Evolutionary conservation across 2,888 invertebrate species (phyloP), one percentile per base, ranked within the genome.

Genomic region (Automeris io): DNA sequence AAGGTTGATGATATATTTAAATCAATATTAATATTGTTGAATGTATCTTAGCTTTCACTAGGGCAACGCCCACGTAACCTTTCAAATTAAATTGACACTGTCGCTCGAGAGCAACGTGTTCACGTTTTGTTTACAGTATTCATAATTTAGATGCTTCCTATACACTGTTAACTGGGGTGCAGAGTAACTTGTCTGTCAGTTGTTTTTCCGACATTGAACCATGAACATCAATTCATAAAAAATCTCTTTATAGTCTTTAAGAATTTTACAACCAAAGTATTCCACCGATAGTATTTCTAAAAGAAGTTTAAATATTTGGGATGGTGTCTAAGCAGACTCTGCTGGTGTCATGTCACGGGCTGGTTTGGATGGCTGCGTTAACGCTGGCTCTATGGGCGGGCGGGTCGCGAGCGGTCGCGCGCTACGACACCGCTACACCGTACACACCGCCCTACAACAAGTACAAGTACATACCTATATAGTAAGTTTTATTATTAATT

Each of bases 391-490:
- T 81, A 23, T 76, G 80, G 80, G 77, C 77, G 62, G 68, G 68
- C 54, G 70, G 70, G 49, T 74, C 65, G 16, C 55, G 59, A 47
- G 80, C 78, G 3, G 67, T 67, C 2, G 49, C 60, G 35, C 67
- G 69, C 23, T 83, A 81, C 61, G 79, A 80, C 54, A 72, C 78
- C 4, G 86, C 85, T 40, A 86, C 86, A 44, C 85, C 86, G 24
- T 61, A 81, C 48, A 54, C 80, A 33, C 78, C 79, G 47, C 69
- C 71, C 31, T 66, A 70, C 42, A 60, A 50, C 33, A 75, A 65
- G 22, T 72, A 81, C 46, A 81, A 73, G 58, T 83, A 83, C 40
- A 78, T 81, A 61, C 83, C 83, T 1, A 45, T 82, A 37, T 66
- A 70, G 86, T 86, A 41, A 83, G 83, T 79, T 46, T 43, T 42